Percentiles rank a stretch among this genome's conserved stretches.
phyloP scores from a whole-genome alignment of 1,140 invertebrate species.

The Drosophila pachea region DNA sequence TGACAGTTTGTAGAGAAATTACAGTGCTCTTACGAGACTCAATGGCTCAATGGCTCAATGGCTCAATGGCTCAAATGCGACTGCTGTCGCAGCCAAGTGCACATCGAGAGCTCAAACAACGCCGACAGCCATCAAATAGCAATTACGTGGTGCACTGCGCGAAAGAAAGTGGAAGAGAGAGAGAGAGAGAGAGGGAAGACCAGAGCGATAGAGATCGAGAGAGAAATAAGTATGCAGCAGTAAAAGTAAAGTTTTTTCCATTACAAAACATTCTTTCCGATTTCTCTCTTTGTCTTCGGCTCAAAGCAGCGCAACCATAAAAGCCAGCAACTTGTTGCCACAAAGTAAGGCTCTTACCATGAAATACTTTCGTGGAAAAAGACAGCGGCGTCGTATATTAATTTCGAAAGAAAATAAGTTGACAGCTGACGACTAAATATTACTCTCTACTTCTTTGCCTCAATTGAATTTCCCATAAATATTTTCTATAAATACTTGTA shows the following conservation, averaged over 20 bases:
- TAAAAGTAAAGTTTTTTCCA: slow-evolving; percentile 1
- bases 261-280: background rate
- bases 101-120: slow-evolving; percentile 3
- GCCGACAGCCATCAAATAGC: background rate
- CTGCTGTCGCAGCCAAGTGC: background rate
- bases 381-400: too few species aligned
- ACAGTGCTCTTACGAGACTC: background rate
- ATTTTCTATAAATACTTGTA: too few species aligned
- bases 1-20: slow-evolving; percentile 17
- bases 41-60: background rate
- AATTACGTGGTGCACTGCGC: slow-evolving; percentile 4
- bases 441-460: too few species aligned
- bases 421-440: too few species aligned
- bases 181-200: too few species aligned
- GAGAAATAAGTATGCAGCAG: too few species aligned
- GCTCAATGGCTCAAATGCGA: background rate
- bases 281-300: background rate
- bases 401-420: too few species aligned
- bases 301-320: background rate
- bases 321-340: background rate
- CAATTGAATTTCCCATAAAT: too few species aligned
- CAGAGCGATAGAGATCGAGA: too few species aligned
- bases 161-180: background rate
- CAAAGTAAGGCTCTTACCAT: background rate
- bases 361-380: too few species aligned